Conservation (phyloP, 2,888 invertebrate species). For the Eristalinus sepulchralis region DNA sequence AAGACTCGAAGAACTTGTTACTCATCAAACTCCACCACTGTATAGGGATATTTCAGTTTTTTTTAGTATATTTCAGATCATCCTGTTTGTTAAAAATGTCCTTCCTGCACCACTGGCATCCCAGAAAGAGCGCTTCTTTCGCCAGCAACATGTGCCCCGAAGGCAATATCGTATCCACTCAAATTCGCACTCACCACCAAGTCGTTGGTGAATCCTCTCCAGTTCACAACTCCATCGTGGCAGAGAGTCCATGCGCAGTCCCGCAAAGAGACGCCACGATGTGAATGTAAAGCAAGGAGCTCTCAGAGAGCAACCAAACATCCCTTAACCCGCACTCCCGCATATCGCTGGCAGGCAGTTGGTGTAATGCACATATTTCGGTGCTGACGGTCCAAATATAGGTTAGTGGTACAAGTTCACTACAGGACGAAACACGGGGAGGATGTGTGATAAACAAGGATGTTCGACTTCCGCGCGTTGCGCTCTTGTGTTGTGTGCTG, state of each 20-base stretch:
- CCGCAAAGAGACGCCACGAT: neutral
- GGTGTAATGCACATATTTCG: slow-evolving; percentile 52
- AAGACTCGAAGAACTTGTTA: too few relatives aligned
- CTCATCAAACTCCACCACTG: too few relatives aligned
- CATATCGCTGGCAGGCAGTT: neutral
- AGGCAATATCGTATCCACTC: slow-evolving; percentile 54
- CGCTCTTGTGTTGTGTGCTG: slow-evolving; percentile 44
- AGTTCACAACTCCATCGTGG: neutral
- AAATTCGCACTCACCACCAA: slow-evolving; percentile 3
- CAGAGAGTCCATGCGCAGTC: slow-evolving; percentile 34
- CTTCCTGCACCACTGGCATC: too few relatives aligned
- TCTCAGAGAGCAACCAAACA: neutral
- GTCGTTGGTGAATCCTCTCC: slow-evolving; percentile 36
- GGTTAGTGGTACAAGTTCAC: slow-evolving; percentile 71
- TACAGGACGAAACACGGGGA: slow-evolving; percentile 51
- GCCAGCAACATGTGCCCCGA: slow-evolving; percentile 3
- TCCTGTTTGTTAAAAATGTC: too few relatives aligned
- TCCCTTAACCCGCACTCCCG: neutral
- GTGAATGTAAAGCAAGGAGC: neutral
- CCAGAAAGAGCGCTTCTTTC: too few relatives aligned
- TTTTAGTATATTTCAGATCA: too few relatives aligned
- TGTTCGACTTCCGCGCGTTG: slow-evolving; percentile 61
- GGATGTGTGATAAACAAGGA: slow-evolving; percentile 62
- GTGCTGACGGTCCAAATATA: slow-evolving; percentile 49
- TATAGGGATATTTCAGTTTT: too few relatives aligned